Evolutionary conservation across 92 coral and sea anemone species (phyloP), one percentile per base, ranked within the genome.

Genomic region (Epizoanthus scotinus): DNA sequence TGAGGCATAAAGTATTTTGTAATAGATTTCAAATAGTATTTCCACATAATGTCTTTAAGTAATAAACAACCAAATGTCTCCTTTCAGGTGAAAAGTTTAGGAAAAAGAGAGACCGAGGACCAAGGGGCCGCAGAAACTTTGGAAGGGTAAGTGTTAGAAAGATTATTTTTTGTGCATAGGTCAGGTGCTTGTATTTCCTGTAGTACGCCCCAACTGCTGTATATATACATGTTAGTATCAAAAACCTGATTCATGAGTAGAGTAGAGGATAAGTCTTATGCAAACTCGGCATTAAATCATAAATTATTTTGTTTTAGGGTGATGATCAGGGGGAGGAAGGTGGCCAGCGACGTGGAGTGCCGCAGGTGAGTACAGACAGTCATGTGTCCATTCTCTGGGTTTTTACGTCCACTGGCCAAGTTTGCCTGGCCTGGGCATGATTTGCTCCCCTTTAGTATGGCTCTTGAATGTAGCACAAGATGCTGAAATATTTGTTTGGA

Each of bases 81-180:
- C 36, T 64, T 54, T 53, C 62, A 67, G 78, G 67, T 69, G 77
- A 69, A 31, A 81, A 81, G 57, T 67, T 52, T 27, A 55, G 78
- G 57, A 89, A 85, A 49, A 89, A 85, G 77, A 81, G 83, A 26
- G 67, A 85, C 2, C 86, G 78, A 40, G 56, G 81, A 1, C 78
- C 86, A 62, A 89, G 92, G 36, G 53, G 28, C 69, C 90, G 87
- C 10, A 75, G 88, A 22, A 85, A 82, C 13, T 77, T 82, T 40
- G 81, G 85, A 49, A 83, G 81, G 87, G 90, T 86, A 78, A 63
- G 66, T 21, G n/a, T 25, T 53, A 17, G 22, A 28, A 68, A 2
- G 36, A 12, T 52, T n/a, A 12, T 52, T n/a, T 68, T 34, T 65
- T 3, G 38, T 28, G 3, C 53, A 8, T 25, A 14, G 36, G 1